A percentile compares a stretch with the other conserved stretches of the same genome.
phyloP scores from a whole-genome alignment of 2,888 invertebrate genomes.

The Cheiracanthium punctorium region DNA sequence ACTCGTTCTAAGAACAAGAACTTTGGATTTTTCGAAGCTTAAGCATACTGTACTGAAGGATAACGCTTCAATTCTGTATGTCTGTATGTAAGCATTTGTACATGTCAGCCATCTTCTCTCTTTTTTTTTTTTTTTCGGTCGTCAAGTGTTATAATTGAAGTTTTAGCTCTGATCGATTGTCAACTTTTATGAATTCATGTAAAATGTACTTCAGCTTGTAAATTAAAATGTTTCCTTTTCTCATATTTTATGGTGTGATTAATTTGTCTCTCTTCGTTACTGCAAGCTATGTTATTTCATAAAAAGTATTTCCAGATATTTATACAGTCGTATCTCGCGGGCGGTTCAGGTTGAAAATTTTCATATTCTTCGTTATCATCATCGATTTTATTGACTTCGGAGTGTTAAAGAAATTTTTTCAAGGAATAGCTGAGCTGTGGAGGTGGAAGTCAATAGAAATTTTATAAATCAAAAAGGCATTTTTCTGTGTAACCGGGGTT shows the following conservation, averaged over 20 bases:
- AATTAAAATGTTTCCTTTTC: conserved; percentile 6
- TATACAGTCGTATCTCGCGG: too few relatives aligned
- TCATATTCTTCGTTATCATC: too few relatives aligned
- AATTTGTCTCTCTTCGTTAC: too few relatives aligned
- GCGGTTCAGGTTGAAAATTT: too few relatives aligned
- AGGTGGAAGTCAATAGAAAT: too few relatives aligned
- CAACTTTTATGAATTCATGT: conserved; percentile 11
- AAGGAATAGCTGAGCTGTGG: too few relatives aligned
- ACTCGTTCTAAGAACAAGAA: not conserved
- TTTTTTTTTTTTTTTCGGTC: not conserved
- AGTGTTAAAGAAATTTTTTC: too few relatives aligned
- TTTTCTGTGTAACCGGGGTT: too few relatives aligned
- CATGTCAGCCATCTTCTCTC: not conserved
- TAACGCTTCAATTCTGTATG: not conserved
- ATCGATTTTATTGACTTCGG: too few relatives aligned
- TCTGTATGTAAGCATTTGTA: not conserved
- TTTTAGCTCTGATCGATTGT: conserved; percentile 15
- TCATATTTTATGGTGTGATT: not conserved
- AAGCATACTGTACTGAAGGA: not conserved
- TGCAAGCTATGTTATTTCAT: too few relatives aligned
- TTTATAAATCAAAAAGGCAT: too few relatives aligned
- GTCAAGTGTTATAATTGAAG: not conserved
- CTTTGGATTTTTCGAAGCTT: not conserved
- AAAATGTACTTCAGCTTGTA: conserved; percentile 3
- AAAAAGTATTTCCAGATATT: too few relatives aligned